phyloP scores from a whole-genome alignment of 2,888 invertebrate species.

The Sesia apiformis region DNA sequence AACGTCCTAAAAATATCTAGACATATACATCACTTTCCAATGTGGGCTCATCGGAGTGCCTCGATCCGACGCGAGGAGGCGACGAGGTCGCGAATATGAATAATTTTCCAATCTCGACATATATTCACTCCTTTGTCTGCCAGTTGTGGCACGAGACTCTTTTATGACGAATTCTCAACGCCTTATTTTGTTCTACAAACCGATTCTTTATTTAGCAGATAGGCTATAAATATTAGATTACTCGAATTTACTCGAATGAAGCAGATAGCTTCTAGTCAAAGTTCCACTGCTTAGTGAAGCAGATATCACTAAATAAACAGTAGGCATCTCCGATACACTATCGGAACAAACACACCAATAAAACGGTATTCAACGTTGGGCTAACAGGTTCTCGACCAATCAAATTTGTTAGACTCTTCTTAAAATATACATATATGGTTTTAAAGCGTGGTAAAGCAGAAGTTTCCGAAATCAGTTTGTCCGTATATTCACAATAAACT shows the following conservation, averaged over 20 bases:
- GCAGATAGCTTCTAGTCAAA: background rate
- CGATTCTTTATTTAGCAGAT: conserved; percentile 1
- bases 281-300: background rate
- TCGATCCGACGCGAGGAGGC: conserved; percentile 4
- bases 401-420: too few relatives aligned
- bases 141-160: conserved; percentile 36
- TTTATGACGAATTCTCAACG: conserved; percentile 43
- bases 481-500: too few relatives aligned
- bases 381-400: too few relatives aligned
- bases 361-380: too few relatives aligned
- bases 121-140: conserved; percentile 47
- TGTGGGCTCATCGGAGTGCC: background rate
- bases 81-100: conserved; percentile 48
- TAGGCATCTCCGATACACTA: too few relatives aligned
- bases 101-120: conserved; percentile 55
- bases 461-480: too few relatives aligned
- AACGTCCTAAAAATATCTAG: conserved; percentile 4
- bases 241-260: background rate
- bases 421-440: too few relatives aligned
- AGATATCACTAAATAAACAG: too few relatives aligned
- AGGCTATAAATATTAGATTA: conserved; percentile 2
- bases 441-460: too few relatives aligned
- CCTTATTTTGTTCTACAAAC: conserved; percentile 20
- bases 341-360: too few relatives aligned
- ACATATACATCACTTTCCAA: conserved; percentile 18